phyloP scores from a whole-genome alignment of 2,888 invertebrate species.

The Trissolcus brochymenae region DNA sequence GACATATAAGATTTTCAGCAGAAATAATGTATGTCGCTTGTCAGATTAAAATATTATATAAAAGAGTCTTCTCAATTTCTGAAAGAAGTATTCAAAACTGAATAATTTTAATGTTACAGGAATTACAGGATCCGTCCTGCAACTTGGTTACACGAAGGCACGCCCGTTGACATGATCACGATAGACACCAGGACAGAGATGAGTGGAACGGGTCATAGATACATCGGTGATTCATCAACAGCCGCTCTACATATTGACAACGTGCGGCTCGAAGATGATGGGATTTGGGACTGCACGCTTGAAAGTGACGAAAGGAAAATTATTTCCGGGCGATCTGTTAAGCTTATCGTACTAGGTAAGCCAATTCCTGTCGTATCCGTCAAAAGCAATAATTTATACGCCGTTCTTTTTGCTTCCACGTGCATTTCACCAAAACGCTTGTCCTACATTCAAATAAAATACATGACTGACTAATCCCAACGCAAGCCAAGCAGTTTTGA shows the following conservation, averaged over 20 bases:
- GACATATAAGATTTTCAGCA: no score
- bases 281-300: conserved; percentile 84
- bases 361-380: conserved; percentile 52
- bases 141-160: conserved; percentile 72
- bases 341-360: conserved; percentile 83
- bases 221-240: conserved; percentile 74
- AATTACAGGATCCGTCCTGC: conserved; percentile 73
- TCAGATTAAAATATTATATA: no score
- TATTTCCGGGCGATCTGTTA: conserved; percentile 81
- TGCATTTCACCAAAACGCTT: conserved; percentile 5
- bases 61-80: background rate
- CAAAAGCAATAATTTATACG: conserved; percentile 19
- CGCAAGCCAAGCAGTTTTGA: conserved; percentile 34
- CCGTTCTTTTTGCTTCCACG: conserved; percentile 4
- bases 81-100: conserved; percentile 2
- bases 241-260: conserved; percentile 78
- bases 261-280: conserved; percentile 82
- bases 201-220: conserved; percentile 75
- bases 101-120: conserved; percentile 60
- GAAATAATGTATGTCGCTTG: no score
- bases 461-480: conserved; percentile 42
- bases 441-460: conserved; percentile 45
- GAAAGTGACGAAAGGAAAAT: conserved; percentile 81
- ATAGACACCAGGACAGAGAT: conserved; percentile 74
- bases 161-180: conserved; percentile 74